Evolutionary conservation across 2,113 vertebrate species (phyloP), one percentile per base, ranked within the genome.

Genomic region (Ceratotherium simum): DNA sequence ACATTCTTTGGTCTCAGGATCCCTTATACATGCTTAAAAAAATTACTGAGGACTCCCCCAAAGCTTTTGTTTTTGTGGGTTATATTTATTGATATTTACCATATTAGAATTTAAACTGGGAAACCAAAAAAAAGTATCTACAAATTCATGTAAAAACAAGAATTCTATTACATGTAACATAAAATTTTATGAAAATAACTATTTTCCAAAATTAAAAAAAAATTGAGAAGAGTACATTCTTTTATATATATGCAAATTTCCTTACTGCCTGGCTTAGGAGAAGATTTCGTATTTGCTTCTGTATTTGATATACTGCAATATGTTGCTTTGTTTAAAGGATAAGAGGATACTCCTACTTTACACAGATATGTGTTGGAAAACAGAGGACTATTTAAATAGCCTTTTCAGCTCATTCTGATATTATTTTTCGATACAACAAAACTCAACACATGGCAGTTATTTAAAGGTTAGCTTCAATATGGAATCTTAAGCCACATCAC

Each of bases 321-420:
- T 42, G 42, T 36, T 81, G 29, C 20, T 93, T 85, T 81, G 9
- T 62, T 84, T 85, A 67, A 91, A 83, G 27, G 58, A 23, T 42
- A 89, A 76, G 72, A 67, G 42, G 73, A 94, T 70, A 96, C 16
- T 90, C 29, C 54, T 33, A 86, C 6, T 90, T 96, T 21, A 89
- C 3, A 75, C 3, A 75, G 60, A 23, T 78, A 64, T 11, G 8
- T 67, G 31, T 12, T 48, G 16, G 29, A 85, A 95, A 85, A 84
- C 29, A 75, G 29, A 62, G 21, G 60, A 56, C 11, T 27, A 79
- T 54, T 96, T 80, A 92, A 31, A 83, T 14, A 90, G 25, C 3
- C 69, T 91, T 95, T 75, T 76, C 29, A 83, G 54, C 54, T 92
- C 93, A 81, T 79, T 91, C 39, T 85, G 84, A 36, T 69, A 91